Conservation (phyloP, 2,888 invertebrate species). For the Cremastinae sp. region DNA sequence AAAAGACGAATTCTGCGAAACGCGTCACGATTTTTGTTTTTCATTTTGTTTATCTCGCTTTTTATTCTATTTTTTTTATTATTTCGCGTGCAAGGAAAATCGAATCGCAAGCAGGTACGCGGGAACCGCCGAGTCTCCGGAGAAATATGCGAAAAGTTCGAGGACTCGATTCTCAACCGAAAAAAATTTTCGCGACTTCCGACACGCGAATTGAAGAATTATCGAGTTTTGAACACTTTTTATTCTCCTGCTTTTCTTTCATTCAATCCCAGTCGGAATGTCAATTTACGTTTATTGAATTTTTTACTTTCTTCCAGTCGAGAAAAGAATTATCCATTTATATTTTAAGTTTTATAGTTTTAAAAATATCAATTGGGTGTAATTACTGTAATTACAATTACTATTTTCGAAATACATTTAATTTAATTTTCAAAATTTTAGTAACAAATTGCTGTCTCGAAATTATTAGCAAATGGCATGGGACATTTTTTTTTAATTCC, state of each 20-base stretch:
- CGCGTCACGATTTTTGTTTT: constrained; percentile 33
- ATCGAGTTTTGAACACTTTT: constrained; percentile 10
- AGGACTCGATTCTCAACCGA: constrained; percentile 8
- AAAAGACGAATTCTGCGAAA: constrained; percentile 47
- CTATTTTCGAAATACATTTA: no score
- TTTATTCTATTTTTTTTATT: no score
- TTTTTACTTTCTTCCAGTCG: not conserved
- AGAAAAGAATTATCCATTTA: no score
- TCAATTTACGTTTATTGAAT: constrained; percentile 15
- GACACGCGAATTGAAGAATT: constrained; percentile 40
- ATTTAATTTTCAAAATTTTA: no score
- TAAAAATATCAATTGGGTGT: no score
- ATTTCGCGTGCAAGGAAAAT: constrained; percentile 39
- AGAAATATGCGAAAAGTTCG: constrained; percentile 56
- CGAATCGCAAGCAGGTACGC: constrained; percentile 42
- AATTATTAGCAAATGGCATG: no score
- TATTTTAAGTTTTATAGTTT: no score
- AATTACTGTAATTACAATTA: no score
- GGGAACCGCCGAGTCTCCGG: constrained; percentile 46
- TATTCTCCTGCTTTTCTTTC: not conserved
- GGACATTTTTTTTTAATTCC: no score
- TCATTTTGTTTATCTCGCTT: no score
- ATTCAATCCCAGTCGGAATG: not conserved
- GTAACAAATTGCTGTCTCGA: no score
- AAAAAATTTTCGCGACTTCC: not conserved